phyloP scores from a whole-genome alignment of 2,113 vertebrate species.

The Epinephelus cyanopodus region DNA sequence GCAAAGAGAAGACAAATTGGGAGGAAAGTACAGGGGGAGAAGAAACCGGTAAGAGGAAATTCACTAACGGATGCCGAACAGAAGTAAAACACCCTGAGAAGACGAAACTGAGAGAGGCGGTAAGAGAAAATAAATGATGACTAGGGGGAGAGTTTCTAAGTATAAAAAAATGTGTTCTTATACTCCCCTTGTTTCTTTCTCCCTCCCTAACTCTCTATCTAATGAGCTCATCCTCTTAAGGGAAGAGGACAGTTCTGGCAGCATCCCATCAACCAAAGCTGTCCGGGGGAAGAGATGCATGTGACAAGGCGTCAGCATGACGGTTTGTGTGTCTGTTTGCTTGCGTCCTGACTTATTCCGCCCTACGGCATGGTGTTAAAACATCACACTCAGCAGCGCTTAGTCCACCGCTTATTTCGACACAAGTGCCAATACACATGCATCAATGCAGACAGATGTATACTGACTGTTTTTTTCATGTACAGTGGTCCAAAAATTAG shows the following conservation, averaged over 20 bases:
- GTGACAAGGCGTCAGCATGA: conserved; percentile 27
- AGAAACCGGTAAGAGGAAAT: conserved; percentile 24
- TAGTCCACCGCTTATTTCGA: not conserved
- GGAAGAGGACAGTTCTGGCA: conserved; percentile 23
- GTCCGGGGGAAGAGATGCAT: conserved; percentile 21
- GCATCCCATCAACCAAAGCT: conserved; percentile 33
- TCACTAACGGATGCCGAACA: conserved; percentile 27
- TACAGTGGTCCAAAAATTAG: not conserved
- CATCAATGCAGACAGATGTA: not conserved
- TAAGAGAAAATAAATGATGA: conserved; percentile 56
- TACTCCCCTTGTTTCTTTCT: conserved; percentile 24
- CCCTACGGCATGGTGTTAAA: not conserved
- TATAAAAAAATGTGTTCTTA: conserved; percentile 33
- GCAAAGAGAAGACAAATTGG: conserved; percentile 54
- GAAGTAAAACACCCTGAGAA: conserved; percentile 15
- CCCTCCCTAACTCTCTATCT: conserved; percentile 2
- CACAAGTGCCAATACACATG: not conserved
- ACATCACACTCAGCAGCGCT: not conserved
- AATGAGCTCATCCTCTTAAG: conserved; percentile 53
- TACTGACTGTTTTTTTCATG: not conserved
- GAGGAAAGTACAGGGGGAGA: conserved; percentile 20
- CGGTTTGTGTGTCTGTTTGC: conserved; percentile 15
- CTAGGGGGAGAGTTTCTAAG: conserved; percentile 36
- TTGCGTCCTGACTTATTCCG: not conserved
- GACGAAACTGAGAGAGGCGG: not conserved